Base-by-base conservation (phyloP, 2,888 invertebrate genomes). In the Drosophila demipolita region DNA sequence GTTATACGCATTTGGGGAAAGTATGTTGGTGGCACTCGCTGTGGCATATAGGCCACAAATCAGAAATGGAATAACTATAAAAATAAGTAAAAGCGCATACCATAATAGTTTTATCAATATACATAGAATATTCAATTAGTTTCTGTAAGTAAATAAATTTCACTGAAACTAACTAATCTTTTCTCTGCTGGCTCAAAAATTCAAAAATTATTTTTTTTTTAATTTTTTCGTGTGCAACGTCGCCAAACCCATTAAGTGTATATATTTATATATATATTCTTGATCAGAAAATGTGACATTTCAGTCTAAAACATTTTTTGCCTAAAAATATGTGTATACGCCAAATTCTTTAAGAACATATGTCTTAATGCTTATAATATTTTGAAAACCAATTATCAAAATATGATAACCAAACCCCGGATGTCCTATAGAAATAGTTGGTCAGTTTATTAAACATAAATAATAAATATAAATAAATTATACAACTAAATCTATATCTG, bases 1-100 rank as follows among this genome's bases (percentile, higher is more conserved):
- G 29, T 55, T 59, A 29, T 62, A 67, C 80, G 73, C 78, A 75
- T 61, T 75, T 70, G 81, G 82, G 75, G 82, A 82, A 83, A 83
- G 82, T 83, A 62, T 75, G 75, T 40, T 69, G 66, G 5, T 67
- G 35, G 53, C 63, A 59, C 42, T 38, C 26, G 12, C 57, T 59
- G 53, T 54, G 69, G 58, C 69, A 72, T 55, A 59, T 32, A 33
- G 48, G 64, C 65, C 55, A n/a, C 53, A 53, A 62, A 50, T 40
- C 32, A 20, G 20, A 33, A 42, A 45, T 32, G 45, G 45, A 45
- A 23, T 23, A 45, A 8, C 45, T 23, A 23, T 23, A 8, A 45
- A 45, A 45, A 45, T 45, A 23, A 45, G 23, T 45, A 23, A 15
- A 45, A 8, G 45, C 45, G 23, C 49, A 29, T 26, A 17, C 49